phyloP scores from a whole-genome alignment of 1,140 invertebrate genomes.

The Drosophila mauritiana region DNA sequence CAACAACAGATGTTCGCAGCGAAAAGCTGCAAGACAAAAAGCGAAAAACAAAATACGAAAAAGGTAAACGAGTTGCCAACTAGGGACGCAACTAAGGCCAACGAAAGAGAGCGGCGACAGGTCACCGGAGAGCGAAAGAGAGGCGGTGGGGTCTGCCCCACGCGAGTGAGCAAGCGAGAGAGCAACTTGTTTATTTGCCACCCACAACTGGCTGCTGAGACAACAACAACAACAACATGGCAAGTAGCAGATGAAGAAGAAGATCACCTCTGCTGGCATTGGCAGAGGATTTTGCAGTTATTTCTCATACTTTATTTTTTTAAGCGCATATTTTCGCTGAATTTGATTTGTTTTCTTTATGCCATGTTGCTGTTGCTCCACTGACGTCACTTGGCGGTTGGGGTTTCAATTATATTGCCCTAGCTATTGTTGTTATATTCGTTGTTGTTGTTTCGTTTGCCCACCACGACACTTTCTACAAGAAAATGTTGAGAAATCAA shows the following conservation, averaged over 20 bases:
- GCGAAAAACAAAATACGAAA: constrained; percentile 6
- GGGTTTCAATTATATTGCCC: constrained; percentile 28
- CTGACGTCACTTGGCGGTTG: constrained; percentile 32
- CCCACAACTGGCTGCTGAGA: constrained; percentile 59
- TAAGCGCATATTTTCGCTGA: constrained; percentile 35
- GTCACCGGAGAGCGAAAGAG: constrained; percentile 15
- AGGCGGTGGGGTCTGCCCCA: constrained; percentile 2
- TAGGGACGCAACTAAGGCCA: constrained; percentile 50
- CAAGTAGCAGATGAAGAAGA: constrained; percentile 8
- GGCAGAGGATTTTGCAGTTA: constrained; percentile 45
- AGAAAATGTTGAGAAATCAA: constrained; percentile 82
- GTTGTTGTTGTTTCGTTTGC: constrained; percentile 32
- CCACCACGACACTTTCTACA: constrained; percentile 80
- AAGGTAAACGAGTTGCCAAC: constrained; percentile 81
- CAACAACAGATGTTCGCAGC: constrained; percentile 70
- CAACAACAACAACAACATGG: constrained; percentile 13
- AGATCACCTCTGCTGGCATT: constrained; percentile 30
- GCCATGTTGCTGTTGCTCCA: constrained; percentile 14
- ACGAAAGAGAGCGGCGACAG: constrained; percentile 22
- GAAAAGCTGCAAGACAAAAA: constrained; percentile 10
- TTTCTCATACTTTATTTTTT: constrained; percentile 21
- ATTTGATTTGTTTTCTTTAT: constrained; percentile 27
- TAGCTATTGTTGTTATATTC: constrained; percentile 32
- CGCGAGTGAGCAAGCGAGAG: constrained; percentile 1
- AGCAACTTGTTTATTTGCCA: constrained; percentile 52